phyloP scores from a whole-genome alignment of 2,113 vertebrate genomes.

The Corynorhinus townsendii region DNA sequence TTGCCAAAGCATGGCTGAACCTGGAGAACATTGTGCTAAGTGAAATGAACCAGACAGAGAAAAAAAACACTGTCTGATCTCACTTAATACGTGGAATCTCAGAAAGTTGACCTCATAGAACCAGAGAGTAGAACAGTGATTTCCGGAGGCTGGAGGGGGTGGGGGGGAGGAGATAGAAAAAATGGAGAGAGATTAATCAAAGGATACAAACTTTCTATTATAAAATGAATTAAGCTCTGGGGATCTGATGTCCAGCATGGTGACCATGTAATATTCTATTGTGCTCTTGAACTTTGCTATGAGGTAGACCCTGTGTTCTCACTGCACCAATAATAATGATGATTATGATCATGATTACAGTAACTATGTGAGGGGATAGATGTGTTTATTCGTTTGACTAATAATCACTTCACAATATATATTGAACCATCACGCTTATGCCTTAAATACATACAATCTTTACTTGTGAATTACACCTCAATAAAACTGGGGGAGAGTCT shows the following conservation, averaged over 20 bases:
- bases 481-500: not conserved
- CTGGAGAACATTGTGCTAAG: not conserved
- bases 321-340: not conserved
- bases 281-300: not conserved
- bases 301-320: not conserved
- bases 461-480: not conserved
- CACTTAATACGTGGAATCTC: not conserved
- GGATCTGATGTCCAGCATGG: too few relatives aligned
- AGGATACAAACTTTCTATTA: not conserved
- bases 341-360: not conserved
- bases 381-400: not conserved
- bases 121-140: not conserved
- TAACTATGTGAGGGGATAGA: not conserved
- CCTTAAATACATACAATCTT: not conserved
- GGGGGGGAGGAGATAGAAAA: rapidly evolving
- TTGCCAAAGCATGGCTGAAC: not conserved
- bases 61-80: not conserved
- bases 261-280: not conserved
- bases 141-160: not conserved
- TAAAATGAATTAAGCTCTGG: not conserved
- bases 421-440: not conserved
- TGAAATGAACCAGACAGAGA: not conserved
- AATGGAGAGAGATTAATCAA: not conserved
- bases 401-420: not conserved
- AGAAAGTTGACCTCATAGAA: not conserved